Percentiles rank a stretch among this genome's conserved stretches.
Conservation (phyloP, 2,113 vertebrate genomes). For the Apistogramma diplotaenia region DNA sequence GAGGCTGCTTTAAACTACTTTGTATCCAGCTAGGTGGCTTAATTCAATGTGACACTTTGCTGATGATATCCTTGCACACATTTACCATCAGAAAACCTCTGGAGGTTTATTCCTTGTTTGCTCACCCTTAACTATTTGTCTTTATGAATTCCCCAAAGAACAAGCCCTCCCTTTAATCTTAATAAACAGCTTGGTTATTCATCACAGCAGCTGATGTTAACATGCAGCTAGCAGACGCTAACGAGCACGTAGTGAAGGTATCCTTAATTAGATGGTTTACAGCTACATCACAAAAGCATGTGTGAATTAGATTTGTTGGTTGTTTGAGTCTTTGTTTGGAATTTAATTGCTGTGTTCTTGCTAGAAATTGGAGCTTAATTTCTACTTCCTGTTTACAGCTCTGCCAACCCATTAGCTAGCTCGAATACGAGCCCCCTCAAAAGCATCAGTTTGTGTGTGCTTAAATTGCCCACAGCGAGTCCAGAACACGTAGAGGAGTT, state of each 20-base stretch:
- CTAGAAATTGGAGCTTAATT: not conserved
- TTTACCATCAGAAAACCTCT: slow-evolving; percentile 2
- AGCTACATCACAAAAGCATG: fast-evolving
- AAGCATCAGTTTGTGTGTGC: not conserved
- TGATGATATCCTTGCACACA: not conserved
- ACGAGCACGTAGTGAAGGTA: not conserved
- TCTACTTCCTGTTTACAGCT: not conserved
- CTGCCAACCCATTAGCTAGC: not conserved
- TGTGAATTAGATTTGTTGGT: not conserved
- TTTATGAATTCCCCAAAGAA: not conserved
- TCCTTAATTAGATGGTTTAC: slow-evolving; percentile 1
- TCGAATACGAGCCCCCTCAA: not conserved
- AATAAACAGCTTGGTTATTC: not conserved
- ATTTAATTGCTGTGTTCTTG: not conserved
- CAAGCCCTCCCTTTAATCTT: not conserved
- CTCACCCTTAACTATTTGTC: not conserved
- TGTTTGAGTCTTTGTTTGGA: not conserved
- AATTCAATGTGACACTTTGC: slow-evolving; percentile 1
- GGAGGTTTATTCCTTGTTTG: not conserved
- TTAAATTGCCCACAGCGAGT: not conserved
- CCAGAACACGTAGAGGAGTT: no score
- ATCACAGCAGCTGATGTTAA: not conserved
- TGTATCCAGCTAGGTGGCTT: not conserved
- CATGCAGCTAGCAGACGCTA: not conserved
- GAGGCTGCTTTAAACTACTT: not conserved